phyloP scores from a whole-genome alignment of 2,888 invertebrate species.

The Sisyra nigra region DNA sequence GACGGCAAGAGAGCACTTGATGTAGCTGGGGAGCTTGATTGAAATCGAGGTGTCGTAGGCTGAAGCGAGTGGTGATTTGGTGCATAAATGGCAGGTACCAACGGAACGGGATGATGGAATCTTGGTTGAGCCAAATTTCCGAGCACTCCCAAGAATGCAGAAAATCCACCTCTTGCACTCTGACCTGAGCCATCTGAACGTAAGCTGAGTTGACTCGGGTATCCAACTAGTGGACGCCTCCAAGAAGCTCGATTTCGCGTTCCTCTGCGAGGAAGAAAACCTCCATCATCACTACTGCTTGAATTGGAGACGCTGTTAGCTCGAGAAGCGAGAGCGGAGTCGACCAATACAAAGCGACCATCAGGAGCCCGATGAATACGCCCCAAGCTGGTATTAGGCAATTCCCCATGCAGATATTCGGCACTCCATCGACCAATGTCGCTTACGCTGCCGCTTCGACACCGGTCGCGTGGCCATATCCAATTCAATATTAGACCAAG shows the following conservation, averaged over 20 bases:
- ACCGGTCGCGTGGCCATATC: slow-evolving; percentile 62
- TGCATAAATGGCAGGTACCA: slow-evolving; percentile 15
- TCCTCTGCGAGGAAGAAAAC: slow-evolving; percentile 53
- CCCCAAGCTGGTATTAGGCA: slow-evolving; percentile 33
- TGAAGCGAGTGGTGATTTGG: slow-evolving; percentile 21
- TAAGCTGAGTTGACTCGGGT: slow-evolving; percentile 49
- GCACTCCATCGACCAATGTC: slow-evolving; percentile 23
- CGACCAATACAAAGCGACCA: slow-evolving; percentile 52
- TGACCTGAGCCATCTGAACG: slow-evolving; percentile 46
- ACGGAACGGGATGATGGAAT: slow-evolving; percentile 13
- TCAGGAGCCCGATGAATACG: slow-evolving; percentile 59
- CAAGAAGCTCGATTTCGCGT: slow-evolving; percentile 40
- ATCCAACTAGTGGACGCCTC: slow-evolving; percentile 45
- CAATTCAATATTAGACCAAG: slow-evolving; percentile 51
- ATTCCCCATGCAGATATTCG: slow-evolving; percentile 24
- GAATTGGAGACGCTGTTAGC: slow-evolving; percentile 40
- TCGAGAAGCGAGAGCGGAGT: slow-evolving; percentile 32
- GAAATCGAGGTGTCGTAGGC: slow-evolving; percentile 36
- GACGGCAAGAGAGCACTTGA: slow-evolving; percentile 41
- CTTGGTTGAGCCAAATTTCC: slow-evolving; percentile 13
- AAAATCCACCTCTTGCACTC: slow-evolving; percentile 27
- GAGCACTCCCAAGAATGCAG: slow-evolving; percentile 18
- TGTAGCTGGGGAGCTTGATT: slow-evolving; percentile 47
- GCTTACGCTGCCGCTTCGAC: slow-evolving; percentile 32
- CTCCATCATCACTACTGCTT: slow-evolving; percentile 56